Percentiles rank a stretch among this genome's conserved stretches.
Conservation (phyloP, 2,888 invertebrate species). For the Steinernema scapterisci region DNA sequence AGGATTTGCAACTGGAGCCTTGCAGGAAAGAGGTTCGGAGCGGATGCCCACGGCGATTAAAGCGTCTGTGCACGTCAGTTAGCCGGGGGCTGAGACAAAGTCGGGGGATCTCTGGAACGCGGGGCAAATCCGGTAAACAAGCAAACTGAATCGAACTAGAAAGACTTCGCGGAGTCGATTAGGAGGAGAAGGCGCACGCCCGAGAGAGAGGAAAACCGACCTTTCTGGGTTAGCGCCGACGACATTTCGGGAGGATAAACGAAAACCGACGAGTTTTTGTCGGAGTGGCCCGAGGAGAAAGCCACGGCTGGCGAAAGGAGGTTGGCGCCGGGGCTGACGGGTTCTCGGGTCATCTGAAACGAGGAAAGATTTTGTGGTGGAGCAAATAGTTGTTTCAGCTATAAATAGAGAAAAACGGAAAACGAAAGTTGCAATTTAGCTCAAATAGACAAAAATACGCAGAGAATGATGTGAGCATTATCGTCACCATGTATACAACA, state of each 20-base stretch:
- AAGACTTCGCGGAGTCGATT: not conserved
- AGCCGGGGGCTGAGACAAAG: no score
- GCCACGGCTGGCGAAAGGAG: conserved; percentile 9
- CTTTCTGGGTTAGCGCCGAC: conserved; percentile 15
- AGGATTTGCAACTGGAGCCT: no score
- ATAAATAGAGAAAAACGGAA: not conserved
- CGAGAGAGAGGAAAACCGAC: not conserved
- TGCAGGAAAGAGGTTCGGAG: no score
- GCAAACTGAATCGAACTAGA: conserved; percentile 26
- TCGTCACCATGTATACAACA: no score
- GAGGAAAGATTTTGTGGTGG: no score
- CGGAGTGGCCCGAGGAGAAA: not conserved
- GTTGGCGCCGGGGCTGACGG: conserved; percentile 10
- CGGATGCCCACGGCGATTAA: no score
- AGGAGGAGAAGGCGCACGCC: not conserved
- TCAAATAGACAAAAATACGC: no score
- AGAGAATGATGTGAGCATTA: no score
- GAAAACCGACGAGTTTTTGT: conserved; percentile 14
- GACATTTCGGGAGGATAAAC: conserved; percentile 23
- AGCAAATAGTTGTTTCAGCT: no score
- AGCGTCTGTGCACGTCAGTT: no score
- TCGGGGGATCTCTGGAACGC: conserved; percentile 12
- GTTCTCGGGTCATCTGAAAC: conserved; percentile 17
- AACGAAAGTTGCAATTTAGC: no score
- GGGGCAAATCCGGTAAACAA: not conserved